Evolutionary conservation across 2,888 invertebrate species (phyloP), one percentile per base, ranked within the genome.

Genomic region (Polydrusus tereticollis): DNA sequence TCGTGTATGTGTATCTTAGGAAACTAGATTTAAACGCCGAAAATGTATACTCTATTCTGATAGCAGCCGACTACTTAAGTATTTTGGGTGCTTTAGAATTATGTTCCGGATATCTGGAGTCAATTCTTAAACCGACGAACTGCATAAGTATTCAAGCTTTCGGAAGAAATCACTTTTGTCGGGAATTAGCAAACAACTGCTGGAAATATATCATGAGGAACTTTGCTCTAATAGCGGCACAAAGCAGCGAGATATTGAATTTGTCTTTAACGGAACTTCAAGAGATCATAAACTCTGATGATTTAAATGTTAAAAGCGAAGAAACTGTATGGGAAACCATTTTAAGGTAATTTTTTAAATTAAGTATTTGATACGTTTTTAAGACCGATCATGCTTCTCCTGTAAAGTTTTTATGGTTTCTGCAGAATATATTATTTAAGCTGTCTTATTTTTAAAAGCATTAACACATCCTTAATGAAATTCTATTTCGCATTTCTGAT

Each of bases 251-350:
- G 82, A 89, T 95, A 75, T 86, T 95, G 33, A 88, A 91, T 75
- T 84, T 95, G 72, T 88, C 90, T 5, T 87, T 93, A 23, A 90
- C 92, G 14, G 94, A 96, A 82, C 87, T 97, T 23, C 89, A 90
- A 72, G 89, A 90, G 65, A 90, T 97, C 60, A 92, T 96, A 74
- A 90, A 92, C 55, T 92, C 93, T 62, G 95, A 96, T 81, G 92
- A 95, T 81, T 86, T 97, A 33, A 96, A 96, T 83, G 94, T 94
- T 0, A 93, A 94, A 78, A 94, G 92, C 80, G 97, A 97, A 83
- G 95, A 95, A 83, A 89, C 90, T 0, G 95, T 95, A 0, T 96
- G 96, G 95, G 94, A 95, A 81, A 88, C 93, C 29, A 93, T 95
- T 18, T 84, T 96, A 63, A 69, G 65, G 73, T 73, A 69, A 47